Conservation (phyloP, 2,113 vertebrate species). For the Pleuronectes platessa region DNA sequence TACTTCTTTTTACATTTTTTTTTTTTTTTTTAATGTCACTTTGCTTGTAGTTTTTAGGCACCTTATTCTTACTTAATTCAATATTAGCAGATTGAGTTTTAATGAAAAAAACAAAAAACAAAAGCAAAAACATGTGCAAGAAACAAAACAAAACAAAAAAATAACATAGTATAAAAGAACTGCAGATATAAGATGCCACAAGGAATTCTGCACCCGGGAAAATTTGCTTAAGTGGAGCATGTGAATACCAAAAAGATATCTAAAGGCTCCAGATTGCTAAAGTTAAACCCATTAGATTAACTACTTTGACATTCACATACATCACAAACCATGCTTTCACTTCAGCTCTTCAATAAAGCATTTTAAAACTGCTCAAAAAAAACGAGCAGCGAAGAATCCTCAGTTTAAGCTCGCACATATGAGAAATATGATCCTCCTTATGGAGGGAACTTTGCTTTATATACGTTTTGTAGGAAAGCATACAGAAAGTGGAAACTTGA, state of each 20-base stretch:
- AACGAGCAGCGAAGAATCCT: constrained; percentile 77
- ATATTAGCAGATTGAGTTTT: constrained; percentile 81
- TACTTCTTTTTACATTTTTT: constrained; percentile 43
- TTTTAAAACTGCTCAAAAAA: constrained; percentile 82
- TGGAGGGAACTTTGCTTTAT: constrained; percentile 78
- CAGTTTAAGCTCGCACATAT: constrained; percentile 73
- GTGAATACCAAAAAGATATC: constrained; percentile 74
- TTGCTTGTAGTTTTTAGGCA: constrained; percentile 80
- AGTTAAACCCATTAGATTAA: constrained; percentile 65
- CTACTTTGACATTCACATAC: constrained; percentile 71
- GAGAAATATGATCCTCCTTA: constrained; percentile 81
- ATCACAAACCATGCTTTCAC: constrained; percentile 75
- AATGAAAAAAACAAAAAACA: constrained; percentile 60
- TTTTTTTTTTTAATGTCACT: constrained; percentile 31
- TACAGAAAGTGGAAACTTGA: constrained; percentile 67
- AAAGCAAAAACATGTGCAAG: constrained; percentile 69
- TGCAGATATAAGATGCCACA: constrained; percentile 78
- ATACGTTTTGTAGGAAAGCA: constrained; percentile 75
- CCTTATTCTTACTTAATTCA: constrained; percentile 80
- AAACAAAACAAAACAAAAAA: constrained; percentile 40
- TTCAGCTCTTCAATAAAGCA: constrained; percentile 77
- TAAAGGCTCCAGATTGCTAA: constrained; percentile 71
- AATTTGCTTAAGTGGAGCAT: constrained; percentile 69
- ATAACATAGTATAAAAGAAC: constrained; percentile 73
- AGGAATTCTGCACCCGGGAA: constrained; percentile 84